Evolutionary conservation across 2,888 invertebrate species (phyloP).

Genomic region (Noctua fimbriata): DNA sequence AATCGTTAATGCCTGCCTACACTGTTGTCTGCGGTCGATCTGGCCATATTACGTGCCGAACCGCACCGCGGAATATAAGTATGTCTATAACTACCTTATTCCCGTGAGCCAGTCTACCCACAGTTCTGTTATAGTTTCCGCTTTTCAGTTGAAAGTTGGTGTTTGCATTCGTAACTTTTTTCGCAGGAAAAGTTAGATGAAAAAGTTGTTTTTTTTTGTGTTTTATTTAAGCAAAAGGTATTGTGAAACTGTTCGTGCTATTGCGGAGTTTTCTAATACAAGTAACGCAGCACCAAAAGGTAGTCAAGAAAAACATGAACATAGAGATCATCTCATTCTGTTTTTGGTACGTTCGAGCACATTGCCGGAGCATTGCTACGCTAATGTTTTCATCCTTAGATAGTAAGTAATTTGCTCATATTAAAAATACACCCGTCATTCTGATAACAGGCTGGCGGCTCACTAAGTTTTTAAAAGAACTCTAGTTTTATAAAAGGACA

Average conservation of each 20-base stretch:
- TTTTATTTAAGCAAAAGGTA: slow-evolving; percentile 4
- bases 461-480: too few species aligned
- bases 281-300: neutral
- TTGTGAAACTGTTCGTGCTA: neutral
- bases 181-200: slow-evolving; percentile 26
- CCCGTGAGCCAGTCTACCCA: slow-evolving; percentile 28
- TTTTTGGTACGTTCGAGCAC: too few species aligned
- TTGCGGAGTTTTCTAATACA: neutral
- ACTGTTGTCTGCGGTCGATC: slow-evolving; percentile 42
- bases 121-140: slow-evolving; percentile 49
- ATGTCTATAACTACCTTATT: slow-evolving; percentile 11
- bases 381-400: too few species aligned
- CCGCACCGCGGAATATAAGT: slow-evolving; percentile 14
- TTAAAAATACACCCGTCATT: too few species aligned
- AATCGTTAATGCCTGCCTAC: slow-evolving; percentile 14
- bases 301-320: neutral
- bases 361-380: too few species aligned
- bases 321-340: too few species aligned
- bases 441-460: too few species aligned
- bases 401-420: too few species aligned
- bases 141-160: slow-evolving; percentile 33
- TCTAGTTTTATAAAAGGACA: too few species aligned
- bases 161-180: slow-evolving; percentile 41
- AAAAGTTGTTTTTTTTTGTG: slow-evolving; percentile 22
- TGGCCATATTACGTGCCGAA: slow-evolving; percentile 32